Evolutionary conservation across 2,797 vertebrate genomes (phyloP).

Genomic region (Myotis pilosus): DNA sequence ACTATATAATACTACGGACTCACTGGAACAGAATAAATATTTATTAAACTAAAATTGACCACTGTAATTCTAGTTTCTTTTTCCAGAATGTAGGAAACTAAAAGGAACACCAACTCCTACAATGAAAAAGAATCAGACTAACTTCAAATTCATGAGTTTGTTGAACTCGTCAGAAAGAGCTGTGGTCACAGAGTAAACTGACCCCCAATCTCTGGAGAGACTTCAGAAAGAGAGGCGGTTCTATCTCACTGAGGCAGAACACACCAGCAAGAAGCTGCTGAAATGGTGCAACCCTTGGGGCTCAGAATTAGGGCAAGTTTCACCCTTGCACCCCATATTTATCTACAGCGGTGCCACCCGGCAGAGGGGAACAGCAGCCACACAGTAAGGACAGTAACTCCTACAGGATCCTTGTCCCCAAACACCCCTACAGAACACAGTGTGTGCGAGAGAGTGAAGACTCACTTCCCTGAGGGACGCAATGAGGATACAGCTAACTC

Average conservation of each 20-base stretch:
- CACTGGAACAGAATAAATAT: not conserved
- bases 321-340: not conserved
- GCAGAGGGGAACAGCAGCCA: rapidly evolving
- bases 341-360: not conserved
- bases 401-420: not conserved
- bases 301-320: not conserved
- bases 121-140: not conserved
- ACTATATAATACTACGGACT: not conserved
- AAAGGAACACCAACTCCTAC: not conserved
- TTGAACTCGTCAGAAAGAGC: not conserved
- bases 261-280: not conserved
- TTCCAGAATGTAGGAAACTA: not conserved
- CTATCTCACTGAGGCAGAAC: not conserved
- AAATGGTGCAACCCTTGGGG: not conserved
- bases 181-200: not conserved
- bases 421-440: not conserved
- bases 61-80: not conserved
- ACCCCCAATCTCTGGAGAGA: not conserved
- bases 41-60: not conserved
- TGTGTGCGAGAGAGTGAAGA: not conserved
- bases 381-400: rapidly evolving
- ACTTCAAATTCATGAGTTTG: not conserved
- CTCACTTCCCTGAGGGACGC: not conserved
- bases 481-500: not conserved
- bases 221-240: not conserved